Evolutionary conservation across 1,140 invertebrate genomes (phyloP).

Genomic region (Drosophila cardini): DNA sequence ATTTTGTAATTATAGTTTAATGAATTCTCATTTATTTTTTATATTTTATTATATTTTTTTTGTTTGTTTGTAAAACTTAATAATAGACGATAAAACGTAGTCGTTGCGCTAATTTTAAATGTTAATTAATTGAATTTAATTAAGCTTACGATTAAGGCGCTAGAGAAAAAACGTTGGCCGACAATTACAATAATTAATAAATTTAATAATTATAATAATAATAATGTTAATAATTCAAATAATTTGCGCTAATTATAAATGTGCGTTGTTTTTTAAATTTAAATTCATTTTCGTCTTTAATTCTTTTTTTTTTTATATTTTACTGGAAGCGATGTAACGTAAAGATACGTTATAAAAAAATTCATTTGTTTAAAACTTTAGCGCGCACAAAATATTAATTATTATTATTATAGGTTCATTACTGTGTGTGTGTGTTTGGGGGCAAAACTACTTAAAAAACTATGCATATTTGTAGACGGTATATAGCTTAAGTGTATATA

Average conservation of each 20-base stretch:
- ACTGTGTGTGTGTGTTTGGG: background rate
- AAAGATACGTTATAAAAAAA: conserved; percentile 20
- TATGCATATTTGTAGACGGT: conserved; percentile 5
- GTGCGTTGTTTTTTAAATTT: background rate
- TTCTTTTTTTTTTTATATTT: conserved; percentile 24
- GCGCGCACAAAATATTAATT: conserved; percentile 15
- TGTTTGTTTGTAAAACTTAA: conserved; percentile 42
- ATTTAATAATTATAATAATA: conserved; percentile 51
- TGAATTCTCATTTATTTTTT: conserved; percentile 2
- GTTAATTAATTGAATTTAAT: conserved; percentile 23
- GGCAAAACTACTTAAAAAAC: conserved; percentile 29
- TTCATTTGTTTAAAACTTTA: conserved; percentile 10
- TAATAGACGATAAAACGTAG: conserved; percentile 34
- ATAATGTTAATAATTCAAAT: conserved; percentile 47
- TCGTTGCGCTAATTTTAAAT: conserved; percentile 17
- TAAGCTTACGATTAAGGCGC: conserved; percentile 19
- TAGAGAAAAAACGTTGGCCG: conserved; percentile 32
- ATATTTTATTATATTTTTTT: conserved; percentile 1
- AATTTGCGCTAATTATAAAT: conserved; percentile 75
- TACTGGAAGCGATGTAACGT: conserved; percentile 70
- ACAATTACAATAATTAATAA: conserved; percentile 11
- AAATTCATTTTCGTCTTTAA: conserved; percentile 2
- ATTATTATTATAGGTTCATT: conserved; percentile 9
- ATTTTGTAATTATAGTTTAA: conserved; percentile 38
- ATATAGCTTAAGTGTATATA: conserved; percentile 39